These are phyloP conservation scores for Melospiza melodia DNA, from an alignment of 2,113 vertebrate species.

Conservation along the genomic window DNA sequence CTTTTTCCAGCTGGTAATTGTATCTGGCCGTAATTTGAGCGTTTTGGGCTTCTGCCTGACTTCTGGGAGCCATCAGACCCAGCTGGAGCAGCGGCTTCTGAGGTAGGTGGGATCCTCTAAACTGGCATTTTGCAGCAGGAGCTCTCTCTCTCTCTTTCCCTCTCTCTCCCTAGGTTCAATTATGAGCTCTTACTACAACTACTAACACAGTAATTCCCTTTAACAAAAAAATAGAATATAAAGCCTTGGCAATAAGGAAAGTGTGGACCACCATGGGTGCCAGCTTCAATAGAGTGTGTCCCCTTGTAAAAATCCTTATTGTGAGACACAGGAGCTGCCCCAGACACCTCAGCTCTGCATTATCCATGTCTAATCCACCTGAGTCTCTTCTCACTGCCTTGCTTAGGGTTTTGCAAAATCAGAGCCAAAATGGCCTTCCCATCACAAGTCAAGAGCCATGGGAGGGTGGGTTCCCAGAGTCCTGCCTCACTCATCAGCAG, in stretches of 20 bases:
- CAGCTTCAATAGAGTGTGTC: neutral
- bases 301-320: neutral
- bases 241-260: neutral
- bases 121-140: neutral
- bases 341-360: neutral
- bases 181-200: neutral
- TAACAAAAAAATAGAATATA: neutral
- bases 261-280: neutral
- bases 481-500: neutral
- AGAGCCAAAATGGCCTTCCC: neutral
- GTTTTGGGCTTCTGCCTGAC: neutral
- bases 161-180: neutral
- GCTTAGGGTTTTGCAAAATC: neutral
- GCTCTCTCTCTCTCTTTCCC: no score
- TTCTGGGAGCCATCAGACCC: neutral
- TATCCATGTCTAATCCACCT: neutral
- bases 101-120: neutral
- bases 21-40: neutral
- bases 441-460: fast-evolving
- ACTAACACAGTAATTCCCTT: neutral
- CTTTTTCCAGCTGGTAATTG: neutral
- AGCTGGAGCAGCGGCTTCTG: neutral
- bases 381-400: neutral
- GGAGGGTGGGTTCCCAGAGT: neutral
- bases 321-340: neutral